Percentiles rank a stretch among this genome's conserved stretches.
phyloP scores from a whole-genome alignment of 2,797 vertebrate genomes.

The Taenioides sp. region DNA sequence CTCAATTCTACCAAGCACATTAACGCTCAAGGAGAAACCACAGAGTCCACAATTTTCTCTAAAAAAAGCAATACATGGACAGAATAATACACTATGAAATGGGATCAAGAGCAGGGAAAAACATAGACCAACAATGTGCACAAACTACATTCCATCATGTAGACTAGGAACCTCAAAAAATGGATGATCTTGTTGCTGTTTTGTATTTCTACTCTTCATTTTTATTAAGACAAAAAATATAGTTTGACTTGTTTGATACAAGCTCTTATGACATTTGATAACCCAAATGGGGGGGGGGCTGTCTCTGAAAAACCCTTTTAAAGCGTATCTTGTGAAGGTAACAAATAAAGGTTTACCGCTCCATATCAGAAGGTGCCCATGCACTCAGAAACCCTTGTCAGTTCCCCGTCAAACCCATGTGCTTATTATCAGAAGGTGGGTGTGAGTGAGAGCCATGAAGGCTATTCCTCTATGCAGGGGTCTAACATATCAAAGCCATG shows the following conservation, averaged over 20 bases:
- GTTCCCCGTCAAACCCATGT: constrained; percentile 73
- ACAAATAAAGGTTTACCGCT: constrained; percentile 40
- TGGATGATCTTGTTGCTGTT: background rate
- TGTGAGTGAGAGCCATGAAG: constrained; percentile 50
- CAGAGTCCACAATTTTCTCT: background rate
- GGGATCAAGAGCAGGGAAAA: too few species aligned
- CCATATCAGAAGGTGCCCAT: constrained; percentile 40
- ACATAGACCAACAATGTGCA: background rate
- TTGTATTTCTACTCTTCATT: background rate
- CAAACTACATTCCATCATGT: background rate
- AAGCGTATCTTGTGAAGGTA: constrained; percentile 32
- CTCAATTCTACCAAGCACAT: background rate
- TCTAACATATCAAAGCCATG: constrained; percentile 83
- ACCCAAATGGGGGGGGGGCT: constrained; percentile 14
- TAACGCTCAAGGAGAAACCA: background rate
- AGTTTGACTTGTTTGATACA: background rate
- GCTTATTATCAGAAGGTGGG: constrained; percentile 66
- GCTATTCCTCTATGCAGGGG: constrained; percentile 72
- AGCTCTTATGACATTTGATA: background rate
- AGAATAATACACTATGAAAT: too few species aligned
- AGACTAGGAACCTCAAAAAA: background rate
- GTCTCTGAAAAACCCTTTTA: constrained; percentile 1
- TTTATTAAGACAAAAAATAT: background rate
- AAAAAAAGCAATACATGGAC: too few species aligned
- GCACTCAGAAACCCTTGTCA: constrained; percentile 49